Base-by-base conservation (phyloP, 2,113 vertebrate genomes). In the Anarrhichthys ocellatus region DNA sequence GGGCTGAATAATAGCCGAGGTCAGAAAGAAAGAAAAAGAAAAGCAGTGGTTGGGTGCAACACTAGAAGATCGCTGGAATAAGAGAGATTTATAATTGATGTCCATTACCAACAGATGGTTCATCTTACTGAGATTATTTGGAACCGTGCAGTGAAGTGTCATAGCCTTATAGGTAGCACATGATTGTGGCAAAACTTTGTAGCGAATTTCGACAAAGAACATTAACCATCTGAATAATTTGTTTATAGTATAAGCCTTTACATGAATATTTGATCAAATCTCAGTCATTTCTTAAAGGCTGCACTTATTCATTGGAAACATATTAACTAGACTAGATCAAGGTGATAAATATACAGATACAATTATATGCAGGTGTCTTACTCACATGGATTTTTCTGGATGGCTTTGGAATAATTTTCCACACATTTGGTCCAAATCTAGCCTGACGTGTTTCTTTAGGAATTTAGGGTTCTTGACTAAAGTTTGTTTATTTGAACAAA, bases 101-200 rank as follows among this genome's bases (percentile, higher is more conserved):
- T 32, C 64, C 67, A 22, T 74, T 48, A 46, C 10, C 22, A 10
- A 74, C 24, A 75, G 83, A 27, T 63, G 82, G 22, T 63, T 65
- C 20, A 64, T 75, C 22, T 76, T 32, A 50, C 56, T 82, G 69
- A 54, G 44, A 64, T 75, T 65, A 61, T 70, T 82, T 72, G 42
- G 56, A 76, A 11, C 48, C 36, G 13, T 38, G 52, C 22, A 44
- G 34, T 48, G 40, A 66, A 78, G 18, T 14, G 54, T 42, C 24
- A 50, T 20, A 54, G 22, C 32, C 18, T 44, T 48, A 46, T 2
- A n/a, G 44, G 44, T 48, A 42, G 2, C 29, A 48, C 9, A 59
- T 14, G 2, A 13, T 24, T 61, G 50, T 38, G 29, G 18, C 15
- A 15, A 74, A 59, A 44, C 20, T 14, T n/a, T 0, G 15, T 50